phyloP scores from a whole-genome alignment of 2,113 vertebrate genomes.

The Catagonus wagneri region DNA sequence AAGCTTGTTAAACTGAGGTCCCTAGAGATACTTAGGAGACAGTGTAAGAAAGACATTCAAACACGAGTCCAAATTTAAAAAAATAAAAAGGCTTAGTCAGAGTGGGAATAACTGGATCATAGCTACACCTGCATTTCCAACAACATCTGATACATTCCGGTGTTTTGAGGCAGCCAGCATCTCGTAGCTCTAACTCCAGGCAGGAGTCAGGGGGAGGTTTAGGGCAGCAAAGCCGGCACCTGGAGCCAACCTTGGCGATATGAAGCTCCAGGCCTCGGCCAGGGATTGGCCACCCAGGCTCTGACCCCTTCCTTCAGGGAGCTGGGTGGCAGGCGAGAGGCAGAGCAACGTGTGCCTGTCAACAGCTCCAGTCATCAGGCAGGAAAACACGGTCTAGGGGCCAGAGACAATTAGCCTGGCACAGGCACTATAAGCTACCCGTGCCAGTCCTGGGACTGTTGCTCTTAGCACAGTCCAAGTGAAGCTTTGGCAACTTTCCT shows the following conservation, averaged over 20 bases:
- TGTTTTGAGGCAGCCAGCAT: background rate
- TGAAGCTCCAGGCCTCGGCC: fast-evolving
- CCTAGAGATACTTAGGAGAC: background rate
- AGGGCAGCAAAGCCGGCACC: background rate
- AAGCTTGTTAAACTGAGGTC: background rate
- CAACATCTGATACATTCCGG: background rate
- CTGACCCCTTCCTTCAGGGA: background rate
- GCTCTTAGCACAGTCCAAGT: background rate
- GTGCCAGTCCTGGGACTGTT: background rate
- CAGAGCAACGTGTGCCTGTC: background rate
- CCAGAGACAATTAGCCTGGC: constrained; percentile 60
- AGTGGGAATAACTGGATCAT: background rate
- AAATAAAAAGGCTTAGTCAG: background rate
- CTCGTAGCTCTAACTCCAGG: background rate
- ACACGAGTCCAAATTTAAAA: background rate
- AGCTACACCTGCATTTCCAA: background rate
- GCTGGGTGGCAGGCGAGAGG: background rate
- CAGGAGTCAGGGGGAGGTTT: background rate
- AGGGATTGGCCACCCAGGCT: background rate
- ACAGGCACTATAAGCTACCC: background rate
- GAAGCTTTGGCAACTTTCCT: background rate
- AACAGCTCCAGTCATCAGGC: constrained; percentile 31
- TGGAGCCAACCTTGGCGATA: background rate
- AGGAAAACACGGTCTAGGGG: background rate
- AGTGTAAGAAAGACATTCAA: background rate